Evolutionary conservation across 2,113 vertebrate species (phyloP), one percentile per base, ranked within the genome.

Genomic region (Lycaon pictus): DNA sequence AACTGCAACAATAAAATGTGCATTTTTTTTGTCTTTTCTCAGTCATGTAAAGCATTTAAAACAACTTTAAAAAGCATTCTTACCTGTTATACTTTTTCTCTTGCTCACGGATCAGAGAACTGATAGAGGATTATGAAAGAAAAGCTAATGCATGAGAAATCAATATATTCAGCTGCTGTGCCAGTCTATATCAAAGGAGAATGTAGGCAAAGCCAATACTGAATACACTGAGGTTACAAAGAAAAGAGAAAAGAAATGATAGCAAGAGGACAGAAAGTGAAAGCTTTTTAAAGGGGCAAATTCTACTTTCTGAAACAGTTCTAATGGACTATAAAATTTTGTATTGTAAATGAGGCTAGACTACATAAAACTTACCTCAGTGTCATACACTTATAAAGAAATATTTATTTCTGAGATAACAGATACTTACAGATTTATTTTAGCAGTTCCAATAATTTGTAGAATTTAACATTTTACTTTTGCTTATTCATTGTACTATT

Each of bases 41-140:
- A 97, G 93, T 99, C 97, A 98, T 97, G 98, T 98, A 99, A 99
- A 98, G 98, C 98, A 99, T 99, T 98, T 98, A 98, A 99, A 98
- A 99, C 98, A 99, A 99, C 98, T 99, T 99, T 99, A 98, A 99
- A 99, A 99, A 99, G 97, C 98, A 98, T 99, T 99, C 99, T 99
- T 99, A 99, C 99, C 99, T 99, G 98, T 63, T 96, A 94, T 63
- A 81, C 97, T 98, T 98, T 97, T 98, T 97, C 96, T 98, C 98
- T 96, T 48, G 97, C 96, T 98, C 98, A 97, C 93, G 98, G 99
- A 98, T 98, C 98, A 99, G 97, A 99, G 98, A 98, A 98, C 98
- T 97, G 2, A 99, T 93, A 99, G 97, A 98, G 92, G 95, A 96
- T 98, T 98, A 99, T 96, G 98, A 98, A 98, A 99, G 98, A 98